Conservation (phyloP, 2,888 invertebrate species). For the Scaptodrosophila latifasciaeformis region DNA sequence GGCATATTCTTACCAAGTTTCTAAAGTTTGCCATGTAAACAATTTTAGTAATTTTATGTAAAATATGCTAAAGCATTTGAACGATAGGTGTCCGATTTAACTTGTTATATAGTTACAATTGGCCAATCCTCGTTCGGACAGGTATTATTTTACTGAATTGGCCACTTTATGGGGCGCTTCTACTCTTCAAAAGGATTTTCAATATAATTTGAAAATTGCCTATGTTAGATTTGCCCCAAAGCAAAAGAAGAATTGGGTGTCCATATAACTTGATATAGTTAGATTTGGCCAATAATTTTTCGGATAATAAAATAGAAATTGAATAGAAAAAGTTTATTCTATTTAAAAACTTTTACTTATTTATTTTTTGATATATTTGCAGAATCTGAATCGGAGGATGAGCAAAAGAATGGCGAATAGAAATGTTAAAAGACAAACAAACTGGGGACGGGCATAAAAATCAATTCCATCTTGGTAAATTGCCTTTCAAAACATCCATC, state of each 20-base stretch:
- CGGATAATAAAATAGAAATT: constrained; percentile 4
- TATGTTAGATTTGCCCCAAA: constrained; percentile 6
- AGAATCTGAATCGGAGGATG: constrained; percentile 76
- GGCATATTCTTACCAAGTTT: constrained; percentile 31
- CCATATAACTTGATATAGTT: constrained; percentile 26
- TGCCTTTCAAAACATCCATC: too few species aligned
- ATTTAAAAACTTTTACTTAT: neutral
- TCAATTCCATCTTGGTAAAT: too few species aligned
- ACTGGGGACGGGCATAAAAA: too few species aligned
- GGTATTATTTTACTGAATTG: constrained; percentile 1
- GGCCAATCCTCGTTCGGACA: constrained; percentile 65
- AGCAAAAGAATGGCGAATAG: constrained; percentile 71
- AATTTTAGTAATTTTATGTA: constrained; percentile 20
- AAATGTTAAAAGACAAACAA: too few species aligned
- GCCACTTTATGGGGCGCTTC: constrained; percentile 5
- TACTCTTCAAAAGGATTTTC: neutral
- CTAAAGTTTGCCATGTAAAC: constrained; percentile 14
- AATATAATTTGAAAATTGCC: neutral
- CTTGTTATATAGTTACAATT: constrained; percentile 53
- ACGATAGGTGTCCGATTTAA: constrained; percentile 65
- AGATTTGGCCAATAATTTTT: constrained; percentile 32
- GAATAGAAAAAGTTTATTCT: too few species aligned
- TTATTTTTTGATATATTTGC: constrained; percentile 31
- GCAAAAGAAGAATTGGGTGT: constrained; percentile 35
- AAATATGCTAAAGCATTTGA: constrained; percentile 55